These are phyloP conservation scores for Nansenia antarctica DNA, from an alignment of 2,113 vertebrate genomes.

Conservation along the genomic window DNA sequence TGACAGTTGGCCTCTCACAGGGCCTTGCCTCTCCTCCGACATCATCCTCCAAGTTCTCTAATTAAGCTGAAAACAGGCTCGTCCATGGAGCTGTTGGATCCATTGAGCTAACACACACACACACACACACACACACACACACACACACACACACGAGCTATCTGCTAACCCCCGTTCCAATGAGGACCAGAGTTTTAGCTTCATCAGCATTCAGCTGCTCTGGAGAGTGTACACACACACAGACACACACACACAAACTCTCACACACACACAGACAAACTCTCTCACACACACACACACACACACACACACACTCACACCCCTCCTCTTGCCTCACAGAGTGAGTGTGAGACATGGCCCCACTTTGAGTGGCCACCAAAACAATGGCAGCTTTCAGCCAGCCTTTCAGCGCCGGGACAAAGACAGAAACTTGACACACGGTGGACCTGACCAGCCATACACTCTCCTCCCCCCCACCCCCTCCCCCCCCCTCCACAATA, in stretches of 20 bases:
- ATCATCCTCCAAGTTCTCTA: not conserved
- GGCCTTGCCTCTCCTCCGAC: not conserved
- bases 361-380: constrained; percentile 47
- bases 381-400: constrained; percentile 65
- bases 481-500: constrained; percentile 8
- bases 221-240: constrained; percentile 18
- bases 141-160: not conserved
- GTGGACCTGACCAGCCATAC: constrained; percentile 17
- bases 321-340: constrained; percentile 16
- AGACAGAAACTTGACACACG: constrained; percentile 59
- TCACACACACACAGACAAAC: constrained; percentile 8
- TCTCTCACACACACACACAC: constrained; percentile 7
- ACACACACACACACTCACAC: constrained; percentile 16
- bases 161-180: not conserved
- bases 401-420: constrained; percentile 56
- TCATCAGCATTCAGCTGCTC: constrained; percentile 38
- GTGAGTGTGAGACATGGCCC: constrained; percentile 40
- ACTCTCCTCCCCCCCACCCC: no score
- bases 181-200: constrained; percentile 4
- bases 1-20: not conserved
- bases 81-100: not conserved
- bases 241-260: constrained; percentile 6
- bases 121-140: not conserved
- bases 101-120: not conserved
- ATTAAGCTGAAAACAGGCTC: not conserved